Conservation (phyloP, 2,888 invertebrate genomes). For the Drosophila paramelanica region DNA sequence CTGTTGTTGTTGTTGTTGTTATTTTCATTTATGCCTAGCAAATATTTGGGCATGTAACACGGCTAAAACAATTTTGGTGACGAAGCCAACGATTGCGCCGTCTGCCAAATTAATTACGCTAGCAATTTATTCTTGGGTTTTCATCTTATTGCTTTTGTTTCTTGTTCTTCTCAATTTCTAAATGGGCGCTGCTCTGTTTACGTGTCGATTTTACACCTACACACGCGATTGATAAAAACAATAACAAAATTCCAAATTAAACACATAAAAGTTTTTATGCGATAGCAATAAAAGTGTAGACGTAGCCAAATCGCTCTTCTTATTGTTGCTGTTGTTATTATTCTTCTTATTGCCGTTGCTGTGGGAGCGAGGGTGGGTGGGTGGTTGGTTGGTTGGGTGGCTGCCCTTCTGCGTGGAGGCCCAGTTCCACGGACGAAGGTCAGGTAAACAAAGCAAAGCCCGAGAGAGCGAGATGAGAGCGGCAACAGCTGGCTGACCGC, state of each 20-base stretch:
- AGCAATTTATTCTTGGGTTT: slow-evolving; percentile 50
- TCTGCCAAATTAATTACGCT: slow-evolving; percentile 75
- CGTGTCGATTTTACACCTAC: slow-evolving; percentile 69
- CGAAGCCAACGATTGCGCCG: slow-evolving; percentile 56
- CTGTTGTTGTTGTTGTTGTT: slow-evolving; percentile 41
- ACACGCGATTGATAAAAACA: slow-evolving; percentile 76
- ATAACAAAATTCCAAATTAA: slow-evolving; percentile 82
- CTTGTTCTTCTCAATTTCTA: slow-evolving; percentile 47
- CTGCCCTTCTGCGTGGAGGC: slow-evolving; percentile 58
- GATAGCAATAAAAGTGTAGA: slow-evolving; percentile 77
- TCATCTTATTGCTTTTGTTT: slow-evolving; percentile 12
- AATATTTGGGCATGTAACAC: slow-evolving; percentile 69
- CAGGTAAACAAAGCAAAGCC: slow-evolving; percentile 71
- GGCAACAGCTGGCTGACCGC: slow-evolving; percentile 64
- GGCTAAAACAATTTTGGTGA: slow-evolving; percentile 62
- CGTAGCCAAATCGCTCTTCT: slow-evolving; percentile 48
- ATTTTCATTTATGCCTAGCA: slow-evolving; percentile 42
- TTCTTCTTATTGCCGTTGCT: slow-evolving; percentile 18
- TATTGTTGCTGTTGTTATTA: slow-evolving; percentile 20
- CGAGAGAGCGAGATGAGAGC: slow-evolving; percentile 22
- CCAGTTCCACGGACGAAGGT: slow-evolving; percentile 66
- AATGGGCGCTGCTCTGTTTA: slow-evolving; percentile 56
- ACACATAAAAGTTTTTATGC: slow-evolving; percentile 81
- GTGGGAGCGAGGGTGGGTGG: slow-evolving; percentile 32
- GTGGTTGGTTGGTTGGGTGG: slow-evolving; percentile 29